These are phyloP conservation scores for Tenodera sinensis DNA, from an alignment of 2,888 invertebrate genomes.

Conservation along the genomic window DNA sequence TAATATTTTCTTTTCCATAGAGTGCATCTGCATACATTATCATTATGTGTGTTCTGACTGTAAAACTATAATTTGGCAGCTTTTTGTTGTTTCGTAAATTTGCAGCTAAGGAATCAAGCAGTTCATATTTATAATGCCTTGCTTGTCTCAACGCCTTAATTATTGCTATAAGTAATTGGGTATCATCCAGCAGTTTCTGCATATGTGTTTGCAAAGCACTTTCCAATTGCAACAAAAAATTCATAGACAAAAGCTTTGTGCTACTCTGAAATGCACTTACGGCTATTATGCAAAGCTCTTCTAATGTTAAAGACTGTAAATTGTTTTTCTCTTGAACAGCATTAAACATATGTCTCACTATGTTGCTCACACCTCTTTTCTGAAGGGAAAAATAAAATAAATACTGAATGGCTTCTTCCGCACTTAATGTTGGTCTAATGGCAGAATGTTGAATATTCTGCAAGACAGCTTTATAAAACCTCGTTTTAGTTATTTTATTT, in stretches of 20 bases:
- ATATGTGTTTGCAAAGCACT: constrained; percentile 42
- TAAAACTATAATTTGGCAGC: constrained; percentile 43
- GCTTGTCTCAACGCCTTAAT: constrained; percentile 44
- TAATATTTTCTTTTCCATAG: constrained; percentile 32
- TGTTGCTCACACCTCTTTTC: constrained; percentile 40
- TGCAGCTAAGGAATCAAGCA: constrained; percentile 27
- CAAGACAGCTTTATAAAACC: constrained; percentile 40
- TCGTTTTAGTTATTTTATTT: constrained; percentile 38
- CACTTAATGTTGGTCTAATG: not conserved
- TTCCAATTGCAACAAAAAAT: constrained; percentile 40
- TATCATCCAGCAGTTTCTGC: constrained; percentile 41
- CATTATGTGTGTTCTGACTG: constrained; percentile 44
- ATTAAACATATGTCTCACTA: constrained; percentile 39
- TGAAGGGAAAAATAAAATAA: constrained; percentile 44
- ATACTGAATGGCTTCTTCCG: constrained; percentile 38
- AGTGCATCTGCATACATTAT: constrained; percentile 45
- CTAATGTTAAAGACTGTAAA: constrained; percentile 36
- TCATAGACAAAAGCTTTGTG: constrained; percentile 32
- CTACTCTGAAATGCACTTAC: constrained; percentile 45
- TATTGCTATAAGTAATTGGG: constrained; percentile 43
- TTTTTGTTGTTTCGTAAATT: constrained; percentile 42
- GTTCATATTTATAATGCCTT: constrained; percentile 14
- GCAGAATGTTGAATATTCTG: constrained; percentile 33
- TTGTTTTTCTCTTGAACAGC: constrained; percentile 18
- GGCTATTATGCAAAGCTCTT: constrained; percentile 45